Evolutionary conservation across 2,888 invertebrate species (phyloP), one percentile per base, ranked within the genome.

Genomic region (Teleogryllus oceanicus): DNA sequence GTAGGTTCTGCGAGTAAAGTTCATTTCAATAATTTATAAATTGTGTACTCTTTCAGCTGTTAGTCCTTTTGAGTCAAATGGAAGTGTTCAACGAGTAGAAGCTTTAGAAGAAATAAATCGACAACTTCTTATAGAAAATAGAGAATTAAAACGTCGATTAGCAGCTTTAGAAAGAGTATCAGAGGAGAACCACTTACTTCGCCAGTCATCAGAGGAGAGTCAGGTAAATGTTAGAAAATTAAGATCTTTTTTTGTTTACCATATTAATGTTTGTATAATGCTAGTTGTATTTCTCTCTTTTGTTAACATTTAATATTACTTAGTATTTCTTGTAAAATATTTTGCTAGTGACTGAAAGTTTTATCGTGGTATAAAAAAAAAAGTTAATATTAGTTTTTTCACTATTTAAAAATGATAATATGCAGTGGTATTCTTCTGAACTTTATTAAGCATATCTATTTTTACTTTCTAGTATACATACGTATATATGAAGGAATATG

Each of bases 81-180:
- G 62, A 16, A 62, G 62, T n/a, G 13, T n/a, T 18, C 4, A 18
- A 62, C 62, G n/a, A 62, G 62, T 62, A 18, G 62, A 62, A 62
- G n/a, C 62, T n/a, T n/a, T 49, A 21, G 77, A 37, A 78, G 76
- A 20, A 76, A 24, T 20, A 11, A 75, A 76, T 50, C 79, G 88
- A 77, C 90, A 90, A 84, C 84, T 92, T 75, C 89, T 89, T 84
- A 85, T 87, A 49, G 92, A 92, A 83, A 92, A 92, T 84, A 92
- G 92, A 76, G 92, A 91, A 84, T 86, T 92, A 78, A 89, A 89
- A 80, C 88, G 91, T 83, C 89, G 92, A 83, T 85, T 92, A 18
- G 86, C 89, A 0, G 90, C 91, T 21, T 86, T 92, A 79, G 91
- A 91, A 82, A 85, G 90, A 84, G 86, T 90, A 79, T 87, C 91